Evolutionary conservation across 2,888 invertebrate genomes (phyloP).

Genomic region (Onchidella celtica): DNA sequence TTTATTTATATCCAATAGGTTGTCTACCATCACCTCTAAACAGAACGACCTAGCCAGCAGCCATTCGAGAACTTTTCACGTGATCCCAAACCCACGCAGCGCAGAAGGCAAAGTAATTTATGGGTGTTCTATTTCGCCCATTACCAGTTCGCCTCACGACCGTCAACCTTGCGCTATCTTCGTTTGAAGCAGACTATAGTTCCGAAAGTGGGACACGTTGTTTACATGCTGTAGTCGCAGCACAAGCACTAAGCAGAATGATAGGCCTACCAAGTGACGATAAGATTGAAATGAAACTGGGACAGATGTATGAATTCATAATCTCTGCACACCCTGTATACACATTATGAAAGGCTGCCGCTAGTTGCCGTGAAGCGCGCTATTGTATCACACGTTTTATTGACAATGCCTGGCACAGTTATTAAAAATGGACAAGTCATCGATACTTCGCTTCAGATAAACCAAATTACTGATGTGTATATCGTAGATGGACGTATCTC

Average conservation of each 20-base stretch:
- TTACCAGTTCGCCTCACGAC: neutral
- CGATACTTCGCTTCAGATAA: constrained; percentile 67
- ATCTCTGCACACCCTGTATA: too few species aligned
- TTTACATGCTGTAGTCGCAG: too few species aligned
- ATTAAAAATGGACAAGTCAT: constrained; percentile 70
- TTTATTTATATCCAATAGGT: too few species aligned
- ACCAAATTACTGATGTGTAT: constrained; percentile 59
- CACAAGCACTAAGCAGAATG: too few species aligned
- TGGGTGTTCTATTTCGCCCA: constrained; percentile 8
- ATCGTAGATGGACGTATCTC: constrained; percentile 57
- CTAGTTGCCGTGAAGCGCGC: too few species aligned
- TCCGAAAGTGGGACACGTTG: neutral
- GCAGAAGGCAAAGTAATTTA: constrained; percentile 14
- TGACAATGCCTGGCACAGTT: constrained; percentile 32
- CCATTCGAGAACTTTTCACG: constrained; percentile 27
- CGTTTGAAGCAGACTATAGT: constrained; percentile 36
- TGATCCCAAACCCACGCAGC: constrained; percentile 40
- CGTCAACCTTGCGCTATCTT: neutral
- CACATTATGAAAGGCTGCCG: too few species aligned
- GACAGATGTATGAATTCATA: too few species aligned
- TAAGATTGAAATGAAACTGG: too few species aligned
- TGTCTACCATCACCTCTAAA: too few species aligned
- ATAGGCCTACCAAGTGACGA: too few species aligned
- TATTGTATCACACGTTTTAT: too few species aligned
- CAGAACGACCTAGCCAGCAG: neutral